Evolutionary conservation across 2,113 vertebrate species (phyloP).

Genomic region (Miniopterus natalensis): DNA sequence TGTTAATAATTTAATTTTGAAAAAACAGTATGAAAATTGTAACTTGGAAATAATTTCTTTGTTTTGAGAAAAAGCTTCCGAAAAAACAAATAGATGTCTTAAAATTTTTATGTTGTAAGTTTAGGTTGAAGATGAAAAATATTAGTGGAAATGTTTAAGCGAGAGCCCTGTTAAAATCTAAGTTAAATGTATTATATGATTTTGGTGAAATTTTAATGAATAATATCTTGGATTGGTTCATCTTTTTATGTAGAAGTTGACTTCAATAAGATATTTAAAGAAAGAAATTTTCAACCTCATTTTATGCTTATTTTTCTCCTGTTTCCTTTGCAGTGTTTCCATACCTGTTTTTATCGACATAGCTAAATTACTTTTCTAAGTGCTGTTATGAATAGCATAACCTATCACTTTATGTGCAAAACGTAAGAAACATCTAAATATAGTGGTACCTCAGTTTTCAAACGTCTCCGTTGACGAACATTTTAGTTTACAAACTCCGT

Average conservation of each 20-base stretch:
- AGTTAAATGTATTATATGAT: conserved; percentile 22
- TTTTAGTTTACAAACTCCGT: too few species aligned
- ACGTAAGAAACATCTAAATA: conserved; percentile 33
- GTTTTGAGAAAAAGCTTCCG: conserved; percentile 66
- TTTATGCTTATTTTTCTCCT: conserved; percentile 46
- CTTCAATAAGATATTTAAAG: conserved; percentile 60
- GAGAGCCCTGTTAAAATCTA: neutral
- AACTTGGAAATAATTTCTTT: conserved; percentile 56
- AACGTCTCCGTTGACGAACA: too few species aligned
- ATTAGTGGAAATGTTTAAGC: conserved; percentile 17
- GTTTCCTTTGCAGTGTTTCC: conserved; percentile 46
- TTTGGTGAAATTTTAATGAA: conserved; percentile 65
- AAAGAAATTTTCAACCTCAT: neutral
- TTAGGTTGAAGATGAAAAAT: conserved; percentile 55
- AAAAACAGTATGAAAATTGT: conserved; percentile 49
- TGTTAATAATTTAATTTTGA: conserved; percentile 69
- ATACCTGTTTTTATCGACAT: conserved; percentile 49
- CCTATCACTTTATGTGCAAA: conserved; percentile 41
- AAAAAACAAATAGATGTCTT: conserved; percentile 54
- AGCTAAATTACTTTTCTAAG: conserved; percentile 49
- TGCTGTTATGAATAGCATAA: conserved; percentile 41
- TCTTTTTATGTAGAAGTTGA: conserved; percentile 20
- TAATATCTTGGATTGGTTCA: conserved; percentile 57
- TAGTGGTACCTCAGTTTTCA: too few species aligned
- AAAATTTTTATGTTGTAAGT: conserved; percentile 53